Percentiles rank a stretch among this genome's conserved stretches.
phyloP scores from a whole-genome alignment of 2,888 invertebrate species.

The Nomada flava region DNA sequence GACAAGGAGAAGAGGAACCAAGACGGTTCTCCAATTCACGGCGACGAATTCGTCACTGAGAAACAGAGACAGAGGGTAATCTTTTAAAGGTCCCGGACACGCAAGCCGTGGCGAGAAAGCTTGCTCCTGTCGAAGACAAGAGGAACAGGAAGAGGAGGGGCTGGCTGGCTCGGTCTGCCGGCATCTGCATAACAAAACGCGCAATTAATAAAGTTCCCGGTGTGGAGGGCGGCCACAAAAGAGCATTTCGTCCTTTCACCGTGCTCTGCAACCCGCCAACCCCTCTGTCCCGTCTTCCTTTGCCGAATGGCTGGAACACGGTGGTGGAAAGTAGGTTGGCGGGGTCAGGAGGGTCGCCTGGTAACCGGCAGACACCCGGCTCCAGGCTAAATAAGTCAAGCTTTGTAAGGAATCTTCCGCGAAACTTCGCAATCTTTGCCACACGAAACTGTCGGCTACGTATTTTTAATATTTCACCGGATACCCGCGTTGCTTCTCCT shows the following conservation, averaged over 20 bases:
- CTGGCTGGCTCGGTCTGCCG: constrained; percentile 62
- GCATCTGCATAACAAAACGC: constrained; percentile 83
- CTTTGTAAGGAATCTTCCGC: constrained; percentile 78
- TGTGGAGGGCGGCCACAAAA: constrained; percentile 79
- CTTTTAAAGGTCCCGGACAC: constrained; percentile 76
- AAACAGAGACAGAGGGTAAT: constrained; percentile 75
- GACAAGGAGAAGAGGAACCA: neutral
- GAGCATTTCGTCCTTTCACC: constrained; percentile 81
- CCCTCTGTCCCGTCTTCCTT: constrained; percentile 13
- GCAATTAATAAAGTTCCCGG: constrained; percentile 83
- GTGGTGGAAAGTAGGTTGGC: constrained; percentile 32
- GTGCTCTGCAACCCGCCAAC: constrained; percentile 57
- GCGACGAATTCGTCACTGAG: neutral
- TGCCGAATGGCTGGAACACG: constrained; percentile 31
- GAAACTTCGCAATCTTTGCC: constrained; percentile 78
- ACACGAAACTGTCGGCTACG: constrained; percentile 50
- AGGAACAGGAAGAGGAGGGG: constrained; percentile 5
- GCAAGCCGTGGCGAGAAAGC: constrained; percentile 28
- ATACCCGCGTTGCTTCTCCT: neutral
- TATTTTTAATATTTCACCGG: constrained; percentile 55
- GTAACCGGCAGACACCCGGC: constrained; percentile 42
- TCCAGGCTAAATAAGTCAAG: constrained; percentile 80
- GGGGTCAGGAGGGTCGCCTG: neutral
- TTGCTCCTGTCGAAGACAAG: constrained; percentile 42
- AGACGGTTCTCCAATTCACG: neutral